Evolutionary conservation across 2,888 invertebrate genomes (phyloP), one percentile per base, ranked within the genome.

Genomic region (Pandemis cinnamomeana): DNA sequence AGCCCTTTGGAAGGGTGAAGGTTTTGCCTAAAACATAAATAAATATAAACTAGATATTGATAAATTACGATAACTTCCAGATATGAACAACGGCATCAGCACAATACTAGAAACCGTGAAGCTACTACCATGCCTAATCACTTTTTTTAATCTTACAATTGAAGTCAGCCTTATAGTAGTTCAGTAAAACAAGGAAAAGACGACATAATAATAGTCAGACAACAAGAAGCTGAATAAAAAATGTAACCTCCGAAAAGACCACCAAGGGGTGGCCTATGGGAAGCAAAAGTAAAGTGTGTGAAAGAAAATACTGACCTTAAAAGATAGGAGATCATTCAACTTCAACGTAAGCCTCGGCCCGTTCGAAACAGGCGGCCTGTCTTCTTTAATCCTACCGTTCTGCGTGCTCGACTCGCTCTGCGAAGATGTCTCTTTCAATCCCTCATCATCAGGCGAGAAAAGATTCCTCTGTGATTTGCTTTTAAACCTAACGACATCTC

Each of bases 1-100:
- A 68, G 95, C 94, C 82, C 95, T 94, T 88, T 96, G 96, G 77
- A 95, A 94, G 71, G 95, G 95, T 10, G 96, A 96, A 0, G 96
- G 95, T 88, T 95, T 96, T 77, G 94, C 88, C 95, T 95, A 87
- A 5, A 84, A 89, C 5, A 46, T 46, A 11, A 46, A 11, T 11
- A 46, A 46, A 46, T 44, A 8, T 44, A 8, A 7, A 44, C 8
- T 8, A 44, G 0, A 8, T 44, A 44, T 44, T 44, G 10, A 7
- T 44, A 7, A 44, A 10, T 44, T 44, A 44, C 10, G 44, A 44
- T 44, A 44, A 44, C 7, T 44, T 44, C 7, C 8, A 44, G 5
- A 44, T 5, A 8, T 44, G 8, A 44, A 44, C 11, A 46, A 3
- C 10, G 0, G 0, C 11, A 11, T 46, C 10, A 46, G 11, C 11